Evolutionary conservation across 2,888 invertebrate genomes (phyloP).

Genomic region (Luperina testacea): DNA sequence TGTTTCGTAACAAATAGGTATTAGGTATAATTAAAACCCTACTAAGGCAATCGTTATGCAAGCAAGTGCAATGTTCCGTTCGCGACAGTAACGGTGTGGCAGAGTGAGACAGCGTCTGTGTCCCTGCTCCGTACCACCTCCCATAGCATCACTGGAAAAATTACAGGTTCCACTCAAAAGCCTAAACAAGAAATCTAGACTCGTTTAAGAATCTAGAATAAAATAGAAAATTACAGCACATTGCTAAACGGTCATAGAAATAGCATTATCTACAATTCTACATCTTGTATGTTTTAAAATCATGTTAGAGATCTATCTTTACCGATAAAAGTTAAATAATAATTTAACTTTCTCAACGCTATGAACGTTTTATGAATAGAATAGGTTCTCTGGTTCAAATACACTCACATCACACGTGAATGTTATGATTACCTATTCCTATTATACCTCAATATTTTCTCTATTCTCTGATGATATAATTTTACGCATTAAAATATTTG

Average conservation of each 20-base stretch:
- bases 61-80: conserved; percentile 55
- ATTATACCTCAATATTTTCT: conserved; percentile 1
- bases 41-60: conserved; percentile 54
- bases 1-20: conserved; percentile 39
- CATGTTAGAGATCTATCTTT: not conserved
- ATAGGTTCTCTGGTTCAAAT: conserved; percentile 2
- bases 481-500: not conserved
- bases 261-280: not conserved
- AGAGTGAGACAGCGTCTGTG: conserved; percentile 44
- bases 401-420: conserved; percentile 3
- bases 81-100: conserved; percentile 34
- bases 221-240: conserved; percentile 62
- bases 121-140: conserved; percentile 50
- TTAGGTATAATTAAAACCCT: conserved; percentile 41
- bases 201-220: conserved; percentile 69
- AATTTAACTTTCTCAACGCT: conserved; percentile 23
- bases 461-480: not conserved
- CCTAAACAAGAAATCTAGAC: conserved; percentile 72
- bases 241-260: conserved; percentile 5
- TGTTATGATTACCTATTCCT: not conserved
- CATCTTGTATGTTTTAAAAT: not conserved
- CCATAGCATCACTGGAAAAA: conserved; percentile 24
- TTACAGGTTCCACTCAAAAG: conserved; percentile 70
- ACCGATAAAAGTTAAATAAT: not conserved
- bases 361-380: not conserved